Percentiles rank a stretch among this genome's conserved stretches.
phyloP scores from a whole-genome alignment of 2,113 vertebrate genomes.

The Mesembrinibis cayennensis region DNA sequence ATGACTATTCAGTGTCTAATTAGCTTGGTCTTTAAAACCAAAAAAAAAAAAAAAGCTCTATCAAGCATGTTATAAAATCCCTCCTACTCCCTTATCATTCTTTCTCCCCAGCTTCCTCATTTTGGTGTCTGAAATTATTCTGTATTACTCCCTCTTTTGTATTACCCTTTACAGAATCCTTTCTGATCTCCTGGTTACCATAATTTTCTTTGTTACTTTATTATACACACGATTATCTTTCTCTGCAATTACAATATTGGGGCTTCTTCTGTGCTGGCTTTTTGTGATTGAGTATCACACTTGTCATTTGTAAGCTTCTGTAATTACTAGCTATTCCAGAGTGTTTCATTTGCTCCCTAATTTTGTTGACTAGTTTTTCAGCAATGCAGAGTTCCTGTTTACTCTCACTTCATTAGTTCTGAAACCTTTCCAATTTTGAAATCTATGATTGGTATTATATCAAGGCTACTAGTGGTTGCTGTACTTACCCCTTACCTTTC shows the following conservation, averaged over 20 bases:
- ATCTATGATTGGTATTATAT: neutral
- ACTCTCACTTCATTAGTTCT: neutral
- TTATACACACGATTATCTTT: conserved; percentile 13
- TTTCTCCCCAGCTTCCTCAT: conserved; percentile 2
- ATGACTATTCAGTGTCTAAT: conserved; percentile 59
- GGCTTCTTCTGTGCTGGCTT: neutral
- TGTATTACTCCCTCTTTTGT: conserved; percentile 3
- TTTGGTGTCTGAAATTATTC: conserved; percentile 17
- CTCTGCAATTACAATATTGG: conserved; percentile 11
- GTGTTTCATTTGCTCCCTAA: conserved; percentile 4
- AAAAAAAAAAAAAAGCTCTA: neutral
- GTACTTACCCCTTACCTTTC: neutral
- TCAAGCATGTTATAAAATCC: conserved; percentile 27
- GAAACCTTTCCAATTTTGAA: neutral
- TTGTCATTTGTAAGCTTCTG: neutral
- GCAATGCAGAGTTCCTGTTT: neutral
- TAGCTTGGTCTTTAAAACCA: conserved; percentile 38
- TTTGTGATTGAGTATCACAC: neutral
- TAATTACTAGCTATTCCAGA: conserved; percentile 8
- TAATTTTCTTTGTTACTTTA: conserved; percentile 14
- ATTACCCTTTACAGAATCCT: neutral
- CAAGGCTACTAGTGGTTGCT: neutral
- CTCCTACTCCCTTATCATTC: neutral
- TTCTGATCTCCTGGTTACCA: conserved; percentile 16
- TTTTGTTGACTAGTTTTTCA: conserved; percentile 20